These are phyloP conservation scores for Unio delphinus DNA, from an alignment of 2,888 invertebrate genomes.

Conservation along the genomic window DNA sequence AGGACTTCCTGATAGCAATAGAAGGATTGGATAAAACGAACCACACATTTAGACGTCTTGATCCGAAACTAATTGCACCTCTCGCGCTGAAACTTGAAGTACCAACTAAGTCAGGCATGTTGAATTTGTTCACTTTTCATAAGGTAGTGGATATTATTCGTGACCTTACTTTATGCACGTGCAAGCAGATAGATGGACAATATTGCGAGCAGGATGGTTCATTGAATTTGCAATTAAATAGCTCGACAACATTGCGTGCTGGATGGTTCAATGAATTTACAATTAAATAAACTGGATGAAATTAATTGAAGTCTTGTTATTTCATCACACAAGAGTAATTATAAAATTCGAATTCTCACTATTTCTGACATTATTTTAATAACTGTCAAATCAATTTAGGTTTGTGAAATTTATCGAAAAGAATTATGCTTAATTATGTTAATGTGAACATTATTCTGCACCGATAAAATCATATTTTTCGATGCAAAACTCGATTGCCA, in stretches of 20 bases:
- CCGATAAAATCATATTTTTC: too few species aligned
- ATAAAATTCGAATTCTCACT: too few species aligned
- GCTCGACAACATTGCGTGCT: not conserved
- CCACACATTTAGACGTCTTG: constrained; percentile 20
- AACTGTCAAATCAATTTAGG: too few species aligned
- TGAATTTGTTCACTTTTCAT: not conserved
- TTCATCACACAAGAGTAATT: too few species aligned
- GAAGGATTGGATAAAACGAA: constrained; percentile 21
- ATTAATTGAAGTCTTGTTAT: too few species aligned
- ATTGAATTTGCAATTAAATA: not conserved
- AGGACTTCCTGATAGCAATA: constrained; percentile 25
- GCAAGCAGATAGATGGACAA: not conserved
- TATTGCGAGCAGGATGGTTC: not conserved
- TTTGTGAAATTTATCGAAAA: too few species aligned
- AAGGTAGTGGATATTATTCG: not conserved
- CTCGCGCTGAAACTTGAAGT: constrained; percentile 24
- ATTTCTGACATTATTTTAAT: too few species aligned
- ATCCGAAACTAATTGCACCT: constrained; percentile 19
- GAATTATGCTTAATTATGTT: too few species aligned
- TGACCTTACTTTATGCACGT: not conserved
- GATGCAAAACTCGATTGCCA: too few species aligned
- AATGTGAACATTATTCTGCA: too few species aligned
- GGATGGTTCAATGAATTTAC: not conserved
- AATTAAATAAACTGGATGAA: too few species aligned
- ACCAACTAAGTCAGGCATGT: constrained; percentile 18